phyloP scores from a whole-genome alignment of 2,113 vertebrate genomes.

The Mormyrus lacerda region DNA sequence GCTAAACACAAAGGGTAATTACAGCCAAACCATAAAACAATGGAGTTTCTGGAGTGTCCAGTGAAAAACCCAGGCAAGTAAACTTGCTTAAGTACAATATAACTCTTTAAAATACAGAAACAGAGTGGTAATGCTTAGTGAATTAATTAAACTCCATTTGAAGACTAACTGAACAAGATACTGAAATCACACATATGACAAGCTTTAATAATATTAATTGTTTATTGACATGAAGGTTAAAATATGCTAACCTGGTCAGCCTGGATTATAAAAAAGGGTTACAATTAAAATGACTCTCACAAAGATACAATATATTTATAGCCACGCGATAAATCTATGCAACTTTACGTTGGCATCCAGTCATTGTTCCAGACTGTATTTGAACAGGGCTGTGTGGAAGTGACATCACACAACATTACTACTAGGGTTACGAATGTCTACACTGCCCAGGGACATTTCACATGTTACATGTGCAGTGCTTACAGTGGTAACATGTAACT shows the following conservation, averaged over 20 bases:
- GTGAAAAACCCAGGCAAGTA: not conserved
- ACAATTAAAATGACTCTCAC: constrained; percentile 35
- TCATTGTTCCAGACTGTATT: not conserved
- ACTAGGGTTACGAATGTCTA: not conserved
- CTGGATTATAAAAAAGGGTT: constrained; percentile 32
- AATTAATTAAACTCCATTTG: not conserved
- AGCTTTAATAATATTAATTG: constrained; percentile 25
- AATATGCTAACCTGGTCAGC: constrained; percentile 41
- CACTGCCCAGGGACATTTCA: not conserved
- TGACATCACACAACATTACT: not conserved
- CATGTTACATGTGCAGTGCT: not conserved
- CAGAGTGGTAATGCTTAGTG: not conserved
- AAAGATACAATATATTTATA: constrained; percentile 3
- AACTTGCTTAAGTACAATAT: not conserved
- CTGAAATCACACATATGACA: not conserved
- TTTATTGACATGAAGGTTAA: constrained; percentile 51
- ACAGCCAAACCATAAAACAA: not conserved
- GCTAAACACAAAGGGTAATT: not conserved
- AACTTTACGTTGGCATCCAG: not conserved
- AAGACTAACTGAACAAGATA: not conserved
- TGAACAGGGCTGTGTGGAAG: not conserved
- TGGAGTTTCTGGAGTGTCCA: not conserved
- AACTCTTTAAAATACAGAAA: not conserved
- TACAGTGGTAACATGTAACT: not conserved
- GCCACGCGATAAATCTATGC: not conserved